Evolutionary conservation across 2,113 vertebrate genomes (phyloP).

Genomic region (Fukomys damarensis): DNA sequence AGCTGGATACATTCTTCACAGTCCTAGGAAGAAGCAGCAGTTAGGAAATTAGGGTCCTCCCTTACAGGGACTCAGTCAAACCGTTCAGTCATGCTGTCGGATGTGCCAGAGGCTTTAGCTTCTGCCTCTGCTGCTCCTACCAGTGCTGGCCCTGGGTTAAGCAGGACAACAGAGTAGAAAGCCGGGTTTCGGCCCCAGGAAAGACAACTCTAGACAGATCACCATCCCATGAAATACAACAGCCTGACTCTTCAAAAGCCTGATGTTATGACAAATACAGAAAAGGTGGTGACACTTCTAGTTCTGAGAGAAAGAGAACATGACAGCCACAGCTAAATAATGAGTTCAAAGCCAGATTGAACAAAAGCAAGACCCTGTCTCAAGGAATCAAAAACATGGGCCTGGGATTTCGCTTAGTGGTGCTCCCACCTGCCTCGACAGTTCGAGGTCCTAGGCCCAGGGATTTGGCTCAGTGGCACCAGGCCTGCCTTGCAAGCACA

Average conservation of each 20-base stretch:
- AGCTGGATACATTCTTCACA: constrained; percentile 94
- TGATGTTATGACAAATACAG: neutral
- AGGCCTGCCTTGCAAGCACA: no score
- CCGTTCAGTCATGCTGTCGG: rapidly evolving
- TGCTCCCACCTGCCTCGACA: no score
- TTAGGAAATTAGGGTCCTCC: neutral
- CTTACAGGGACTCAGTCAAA: rapidly evolving
- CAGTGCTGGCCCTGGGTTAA: neutral
- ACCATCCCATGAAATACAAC: neutral
- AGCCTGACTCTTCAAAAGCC: neutral
- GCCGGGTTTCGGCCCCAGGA: neutral
- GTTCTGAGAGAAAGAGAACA: neutral
- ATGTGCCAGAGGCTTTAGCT: neutral
- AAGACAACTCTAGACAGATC: neutral
- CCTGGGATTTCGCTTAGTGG: no score
- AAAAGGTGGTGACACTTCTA: neutral
- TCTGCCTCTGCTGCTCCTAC: neutral
- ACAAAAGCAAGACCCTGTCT: neutral
- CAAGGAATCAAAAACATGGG: neutral
- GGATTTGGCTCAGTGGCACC: no score
- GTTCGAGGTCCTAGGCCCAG: no score
- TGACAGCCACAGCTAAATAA: neutral
- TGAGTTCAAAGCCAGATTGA: neutral
- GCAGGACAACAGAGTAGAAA: neutral
- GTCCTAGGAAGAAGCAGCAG: constrained; percentile 85